A percentile compares a stretch with the other conserved stretches of the same genome.
Conservation (phyloP, 2,797 vertebrate genomes). For the Chelonia mydas region DNA sequence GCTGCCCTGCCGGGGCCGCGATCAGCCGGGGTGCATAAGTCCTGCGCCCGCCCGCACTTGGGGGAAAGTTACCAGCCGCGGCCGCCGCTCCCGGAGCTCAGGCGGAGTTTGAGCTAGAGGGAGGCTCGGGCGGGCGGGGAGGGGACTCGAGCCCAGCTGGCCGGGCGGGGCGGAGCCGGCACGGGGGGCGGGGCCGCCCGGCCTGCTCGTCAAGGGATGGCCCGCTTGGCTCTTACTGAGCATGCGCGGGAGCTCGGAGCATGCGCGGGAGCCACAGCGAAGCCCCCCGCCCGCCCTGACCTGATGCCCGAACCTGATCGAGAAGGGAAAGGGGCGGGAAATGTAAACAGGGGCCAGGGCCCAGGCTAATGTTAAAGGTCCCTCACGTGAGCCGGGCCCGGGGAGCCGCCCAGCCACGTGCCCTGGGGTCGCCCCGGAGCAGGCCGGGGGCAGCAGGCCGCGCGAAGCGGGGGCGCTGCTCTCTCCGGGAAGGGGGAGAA, state of each 20-base stretch:
- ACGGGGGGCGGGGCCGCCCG: background rate
- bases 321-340: background rate
- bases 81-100: slow-evolving; percentile 41
- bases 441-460: background rate
- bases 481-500: background rate
- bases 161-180: background rate
- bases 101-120: slow-evolving; percentile 55
- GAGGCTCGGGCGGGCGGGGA: background rate
- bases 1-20: slow-evolving; percentile 10
- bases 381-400: background rate
- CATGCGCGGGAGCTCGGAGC: background rate
- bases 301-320: background rate
- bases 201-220: background rate
- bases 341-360: background rate
- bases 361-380: no score
- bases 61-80: slow-evolving; percentile 42
- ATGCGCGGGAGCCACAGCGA: accelerated
- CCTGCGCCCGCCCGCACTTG: background rate
- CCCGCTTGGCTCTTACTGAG: background rate
- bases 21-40: slow-evolving; percentile 31
- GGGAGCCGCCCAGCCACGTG: background rate
- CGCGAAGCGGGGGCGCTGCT: background rate
- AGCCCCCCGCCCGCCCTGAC: accelerated
- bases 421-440: no score
- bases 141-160: background rate